phyloP scores from a whole-genome alignment of 1,140 invertebrate genomes.

The Camponotus pennsylvanicus region DNA sequence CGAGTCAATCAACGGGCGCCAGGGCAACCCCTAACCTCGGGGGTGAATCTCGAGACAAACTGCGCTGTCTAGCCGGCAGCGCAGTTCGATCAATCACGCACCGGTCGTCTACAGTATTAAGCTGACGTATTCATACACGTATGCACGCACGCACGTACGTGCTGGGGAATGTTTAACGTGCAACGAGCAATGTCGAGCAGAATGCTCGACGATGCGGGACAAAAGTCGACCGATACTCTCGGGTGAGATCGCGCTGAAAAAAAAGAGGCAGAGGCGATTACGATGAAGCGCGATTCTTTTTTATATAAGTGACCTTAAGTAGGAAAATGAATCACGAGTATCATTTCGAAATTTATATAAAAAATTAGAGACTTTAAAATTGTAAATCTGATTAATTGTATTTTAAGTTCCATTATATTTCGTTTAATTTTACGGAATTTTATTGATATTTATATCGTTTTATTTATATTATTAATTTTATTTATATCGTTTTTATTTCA shows the following conservation, averaged over 20 bases:
- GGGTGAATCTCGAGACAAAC: constrained; percentile 65
- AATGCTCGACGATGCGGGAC: constrained; percentile 24
- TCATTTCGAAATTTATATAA: background rate
- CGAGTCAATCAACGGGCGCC: constrained; percentile 64
- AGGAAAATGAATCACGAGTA: no score
- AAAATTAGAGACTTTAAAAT: background rate
- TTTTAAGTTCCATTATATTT: background rate
- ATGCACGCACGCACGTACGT: constrained; percentile 1
- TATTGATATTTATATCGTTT: no score
- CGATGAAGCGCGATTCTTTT: background rate
- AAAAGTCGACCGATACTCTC: constrained; percentile 17
- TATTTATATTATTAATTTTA: no score
- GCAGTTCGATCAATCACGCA: constrained; percentile 68
- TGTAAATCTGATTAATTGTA: background rate
- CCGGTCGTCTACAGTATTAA: constrained; percentile 50
- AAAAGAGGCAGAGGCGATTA: constrained; percentile 2
- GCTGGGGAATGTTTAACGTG: background rate
- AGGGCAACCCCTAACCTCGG: constrained; percentile 40
- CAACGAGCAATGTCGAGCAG: constrained; percentile 16
- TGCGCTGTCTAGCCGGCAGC: constrained; percentile 58
- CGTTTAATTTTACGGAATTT: background rate
- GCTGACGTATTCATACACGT: constrained; percentile 51
- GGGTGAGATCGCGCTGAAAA: constrained; percentile 38
- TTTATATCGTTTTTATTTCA: background rate
- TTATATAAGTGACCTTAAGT: background rate